A percentile compares a stretch with the other conserved stretches of the same genome.
phyloP scores from a whole-genome alignment of 2,888 invertebrate genomes.

The Charanyca ferruginea region DNA sequence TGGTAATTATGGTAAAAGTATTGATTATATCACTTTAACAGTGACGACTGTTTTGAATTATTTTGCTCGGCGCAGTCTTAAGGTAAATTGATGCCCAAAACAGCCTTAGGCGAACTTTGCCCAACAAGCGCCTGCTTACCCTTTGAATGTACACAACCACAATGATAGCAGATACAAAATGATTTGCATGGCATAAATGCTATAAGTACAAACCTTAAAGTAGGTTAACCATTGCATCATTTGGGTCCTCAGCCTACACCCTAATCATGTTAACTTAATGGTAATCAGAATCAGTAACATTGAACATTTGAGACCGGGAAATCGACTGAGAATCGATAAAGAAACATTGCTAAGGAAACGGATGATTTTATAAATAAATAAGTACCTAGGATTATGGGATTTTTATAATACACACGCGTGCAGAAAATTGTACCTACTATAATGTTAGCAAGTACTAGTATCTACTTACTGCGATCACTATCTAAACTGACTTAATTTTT shows the following conservation, averaged over 20 bases:
- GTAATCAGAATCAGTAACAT: constrained; percentile 41
- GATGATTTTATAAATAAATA: neutral
- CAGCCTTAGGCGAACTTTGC: constrained; percentile 23
- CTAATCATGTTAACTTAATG: constrained; percentile 38
- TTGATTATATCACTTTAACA: no score
- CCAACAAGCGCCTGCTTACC: constrained; percentile 19
- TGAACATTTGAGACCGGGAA: constrained; percentile 29
- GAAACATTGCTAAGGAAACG: neutral
- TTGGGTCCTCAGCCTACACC: constrained; percentile 43
- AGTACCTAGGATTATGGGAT: no score
- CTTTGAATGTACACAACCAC: neutral
- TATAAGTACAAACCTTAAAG: constrained; percentile 33
- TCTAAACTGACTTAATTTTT: constrained; percentile 5
- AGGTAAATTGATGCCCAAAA: constrained; percentile 1
- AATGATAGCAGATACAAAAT: constrained; percentile 10
- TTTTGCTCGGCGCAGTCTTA: no score
- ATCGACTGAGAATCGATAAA: constrained; percentile 20
- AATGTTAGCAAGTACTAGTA: neutral
- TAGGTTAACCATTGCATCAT: constrained; percentile 48
- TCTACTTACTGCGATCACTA: constrained; percentile 3
- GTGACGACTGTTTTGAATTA: no score
- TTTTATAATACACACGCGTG: constrained; percentile 21
- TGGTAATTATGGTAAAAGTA: no score
- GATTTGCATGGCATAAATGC: constrained; percentile 29
- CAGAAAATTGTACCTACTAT: constrained; percentile 8